phyloP scores from a whole-genome alignment of 2,888 invertebrate species.

The Leucophora obtusa region DNA sequence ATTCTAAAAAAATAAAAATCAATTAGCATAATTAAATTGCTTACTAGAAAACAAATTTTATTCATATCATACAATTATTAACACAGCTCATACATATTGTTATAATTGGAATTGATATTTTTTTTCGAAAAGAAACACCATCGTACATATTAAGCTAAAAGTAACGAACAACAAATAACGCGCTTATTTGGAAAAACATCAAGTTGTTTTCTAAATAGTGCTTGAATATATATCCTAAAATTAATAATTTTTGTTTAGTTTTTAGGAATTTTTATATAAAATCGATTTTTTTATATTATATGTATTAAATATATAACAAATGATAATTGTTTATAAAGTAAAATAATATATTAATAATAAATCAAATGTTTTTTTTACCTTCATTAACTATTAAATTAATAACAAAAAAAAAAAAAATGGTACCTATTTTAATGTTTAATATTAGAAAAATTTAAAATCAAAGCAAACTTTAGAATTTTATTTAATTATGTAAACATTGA shows the following conservation, averaged over 20 bases:
- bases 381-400: slow-evolving; percentile 53
- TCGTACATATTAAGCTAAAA: slow-evolving; percentile 10
- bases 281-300: slow-evolving; percentile 48
- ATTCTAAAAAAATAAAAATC: not conserved
- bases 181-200: not conserved
- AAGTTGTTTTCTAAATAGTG: too few species aligned
- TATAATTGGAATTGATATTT: slow-evolving; percentile 51
- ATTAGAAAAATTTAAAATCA: slow-evolving; percentile 54
- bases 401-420: slow-evolving; percentile 54
- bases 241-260: slow-evolving; percentile 53
- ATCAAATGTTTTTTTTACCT: slow-evolving; percentile 64
- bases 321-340: slow-evolving; percentile 47
- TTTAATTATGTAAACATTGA: slow-evolving; percentile 58
- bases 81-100: slow-evolving; percentile 25
- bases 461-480: slow-evolving; percentile 52
- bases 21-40: slow-evolving; percentile 22
- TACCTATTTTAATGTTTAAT: slow-evolving; percentile 66
- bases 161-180: slow-evolving; percentile 38
- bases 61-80: slow-evolving; percentile 26
- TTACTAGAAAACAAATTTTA: not conserved
- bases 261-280: slow-evolving; percentile 57
- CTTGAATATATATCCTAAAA: slow-evolving; percentile 15
- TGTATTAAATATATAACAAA: slow-evolving; percentile 37
- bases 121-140: slow-evolving; percentile 32
- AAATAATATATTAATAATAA: slow-evolving; percentile 47